phyloP scores from a whole-genome alignment of 2,113 vertebrate genomes.

The Herpetotheres cachinnans region DNA sequence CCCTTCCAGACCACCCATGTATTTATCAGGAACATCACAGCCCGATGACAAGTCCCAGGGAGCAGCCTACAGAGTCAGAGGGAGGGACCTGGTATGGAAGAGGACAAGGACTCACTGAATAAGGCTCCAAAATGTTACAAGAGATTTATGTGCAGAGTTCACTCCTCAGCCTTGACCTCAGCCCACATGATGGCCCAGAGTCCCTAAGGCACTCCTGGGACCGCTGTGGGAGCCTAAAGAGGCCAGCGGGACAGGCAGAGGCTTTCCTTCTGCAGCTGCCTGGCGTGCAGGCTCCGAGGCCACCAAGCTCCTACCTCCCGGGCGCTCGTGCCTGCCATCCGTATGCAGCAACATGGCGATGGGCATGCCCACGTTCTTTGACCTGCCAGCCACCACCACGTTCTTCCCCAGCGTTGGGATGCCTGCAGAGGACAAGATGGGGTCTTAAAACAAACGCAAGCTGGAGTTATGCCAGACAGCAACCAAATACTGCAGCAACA shows the following conservation, averaged over 20 bases:
- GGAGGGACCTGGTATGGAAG: not conserved
- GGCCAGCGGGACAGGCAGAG: accelerated
- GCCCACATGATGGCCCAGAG: not conserved
- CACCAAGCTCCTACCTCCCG: slow-evolving; percentile 79
- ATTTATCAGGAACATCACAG: not conserved
- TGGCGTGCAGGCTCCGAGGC: accelerated
- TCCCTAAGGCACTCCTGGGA: accelerated
- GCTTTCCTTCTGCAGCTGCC: not conserved
- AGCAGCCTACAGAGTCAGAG: not conserved
- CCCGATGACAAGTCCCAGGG: not conserved
- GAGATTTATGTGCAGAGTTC: accelerated
- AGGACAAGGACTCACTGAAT: not conserved
- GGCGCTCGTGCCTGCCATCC: slow-evolving; percentile 89
- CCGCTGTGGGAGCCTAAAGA: not conserved
- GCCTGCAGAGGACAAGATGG: slow-evolving; percentile 64
- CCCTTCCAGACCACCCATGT: accelerated
- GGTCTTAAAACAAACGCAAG: accelerated
- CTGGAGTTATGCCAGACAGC: not conserved
- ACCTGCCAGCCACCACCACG: slow-evolving; percentile 92
- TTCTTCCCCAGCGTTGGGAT: slow-evolving; percentile 95
- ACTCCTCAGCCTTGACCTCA: not conserved
- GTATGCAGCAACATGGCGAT: slow-evolving; percentile 97
- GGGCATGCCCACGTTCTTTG: slow-evolving; percentile 98
- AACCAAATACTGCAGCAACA: no score
- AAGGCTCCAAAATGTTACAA: no score